These are phyloP conservation scores for Zootoca vivipara DNA, from an alignment of 2,113 vertebrate genomes.

Conservation along the genomic window DNA sequence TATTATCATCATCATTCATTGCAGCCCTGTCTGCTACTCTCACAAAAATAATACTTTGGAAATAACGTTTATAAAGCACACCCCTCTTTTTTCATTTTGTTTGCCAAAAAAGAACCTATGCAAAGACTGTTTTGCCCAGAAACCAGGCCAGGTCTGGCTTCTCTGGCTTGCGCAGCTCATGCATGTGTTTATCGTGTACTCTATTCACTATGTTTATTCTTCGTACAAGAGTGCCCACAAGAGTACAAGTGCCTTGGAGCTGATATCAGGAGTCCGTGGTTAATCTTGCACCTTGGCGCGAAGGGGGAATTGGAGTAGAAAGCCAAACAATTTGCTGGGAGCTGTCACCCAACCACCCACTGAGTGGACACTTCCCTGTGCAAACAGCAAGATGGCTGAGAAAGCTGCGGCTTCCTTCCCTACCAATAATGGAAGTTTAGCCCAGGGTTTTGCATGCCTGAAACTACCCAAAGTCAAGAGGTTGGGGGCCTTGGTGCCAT, in stretches of 20 bases:
- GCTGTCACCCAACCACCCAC: neutral
- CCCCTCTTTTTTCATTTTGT: neutral
- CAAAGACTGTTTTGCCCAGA: neutral
- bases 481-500: neutral
- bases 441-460: neutral
- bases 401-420: neutral
- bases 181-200: neutral
- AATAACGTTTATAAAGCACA: neutral
- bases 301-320: neutral
- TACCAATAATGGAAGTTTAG: neutral
- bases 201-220: too few species aligned
- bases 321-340: neutral
- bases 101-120: neutral
- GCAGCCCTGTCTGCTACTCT: neutral
- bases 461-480: neutral
- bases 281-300: neutral
- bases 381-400: neutral
- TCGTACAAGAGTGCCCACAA: too few species aligned
- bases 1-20: neutral
- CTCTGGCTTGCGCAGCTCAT: neutral
- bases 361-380: neutral
- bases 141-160: neutral
- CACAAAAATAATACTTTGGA: neutral
- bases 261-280: neutral
- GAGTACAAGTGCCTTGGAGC: neutral